A percentile compares a stretch with the other conserved stretches of the same genome.
Evolutionary conservation across 2,797 vertebrate species (phyloP).

Genomic region (Telmatherina bonti): DNA sequence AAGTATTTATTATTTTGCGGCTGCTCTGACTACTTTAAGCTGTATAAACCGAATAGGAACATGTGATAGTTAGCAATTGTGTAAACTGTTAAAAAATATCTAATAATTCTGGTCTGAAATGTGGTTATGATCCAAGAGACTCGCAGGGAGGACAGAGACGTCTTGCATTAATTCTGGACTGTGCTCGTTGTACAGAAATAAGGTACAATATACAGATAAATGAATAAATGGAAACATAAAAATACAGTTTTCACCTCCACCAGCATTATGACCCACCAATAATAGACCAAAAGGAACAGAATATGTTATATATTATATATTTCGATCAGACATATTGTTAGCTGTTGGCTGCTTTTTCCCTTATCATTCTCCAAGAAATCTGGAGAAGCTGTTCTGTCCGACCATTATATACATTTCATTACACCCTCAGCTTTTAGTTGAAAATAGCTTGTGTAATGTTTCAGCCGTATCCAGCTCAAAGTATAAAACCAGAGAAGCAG

Average conservation of each 20-base stretch:
- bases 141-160: not conserved
- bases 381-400: not conserved
- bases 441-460: slow-evolving; percentile 58
- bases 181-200: slow-evolving; percentile 3
- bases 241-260: slow-evolving; percentile 17
- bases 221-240: not conserved
- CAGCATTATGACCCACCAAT: not conserved
- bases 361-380: slow-evolving; percentile 27
- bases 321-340: slow-evolving; percentile 5
- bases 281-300: not conserved
- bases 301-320: slow-evolving; percentile 5
- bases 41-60: slow-evolving; percentile 40
- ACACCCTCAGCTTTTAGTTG: slow-evolving; percentile 27
- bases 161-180: slow-evolving; percentile 4
- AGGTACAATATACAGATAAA: not conserved
- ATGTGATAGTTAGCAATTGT: slow-evolving; percentile 37
- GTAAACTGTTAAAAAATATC: slow-evolving; percentile 35
- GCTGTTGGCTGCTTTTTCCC: slow-evolving; percentile 41
- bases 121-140: not conserved
- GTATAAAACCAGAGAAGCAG: slow-evolving; percentile 50
- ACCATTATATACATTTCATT: slow-evolving; percentile 27
- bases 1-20: slow-evolving; percentile 65
- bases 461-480: slow-evolving; percentile 51
- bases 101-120: slow-evolving; percentile 12
- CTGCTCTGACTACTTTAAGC: slow-evolving; percentile 56